A percentile compares a stretch with the other conserved stretches of the same genome.
Conservation (phyloP, 2,888 invertebrate species). For the Synergus gifuensis region DNA sequence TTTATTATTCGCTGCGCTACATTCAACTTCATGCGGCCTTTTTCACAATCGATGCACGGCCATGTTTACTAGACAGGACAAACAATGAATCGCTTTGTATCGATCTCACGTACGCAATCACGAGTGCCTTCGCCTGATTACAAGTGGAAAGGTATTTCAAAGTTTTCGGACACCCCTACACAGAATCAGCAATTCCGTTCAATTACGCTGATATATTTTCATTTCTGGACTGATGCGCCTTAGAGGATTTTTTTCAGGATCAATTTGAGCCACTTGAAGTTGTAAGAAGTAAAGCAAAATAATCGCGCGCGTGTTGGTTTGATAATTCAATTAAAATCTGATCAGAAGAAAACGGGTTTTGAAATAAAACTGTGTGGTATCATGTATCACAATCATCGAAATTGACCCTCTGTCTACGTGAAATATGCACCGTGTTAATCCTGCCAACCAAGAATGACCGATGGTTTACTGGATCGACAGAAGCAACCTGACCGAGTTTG, state of each 20-base stretch:
- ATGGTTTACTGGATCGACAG: conserved; percentile 11
- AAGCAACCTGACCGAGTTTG: conserved; percentile 21
- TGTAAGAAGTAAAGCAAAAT: too few relatives aligned
- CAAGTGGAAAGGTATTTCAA: conserved; percentile 8
- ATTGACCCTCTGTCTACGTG: background rate
- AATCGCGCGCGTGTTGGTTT: too few relatives aligned
- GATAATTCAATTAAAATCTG: background rate
- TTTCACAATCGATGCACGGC: conserved; percentile 11
- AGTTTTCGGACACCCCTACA: background rate
- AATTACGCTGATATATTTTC: background rate
- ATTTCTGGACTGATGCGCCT: background rate
- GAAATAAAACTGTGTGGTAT: conserved; percentile 16
- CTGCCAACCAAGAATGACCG: conserved; percentile 10
- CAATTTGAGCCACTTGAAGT: too few relatives aligned
- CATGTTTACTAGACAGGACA: conserved; percentile 33
- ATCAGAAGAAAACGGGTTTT: background rate
- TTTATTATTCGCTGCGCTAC: background rate
- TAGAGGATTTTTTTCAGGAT: too few relatives aligned
- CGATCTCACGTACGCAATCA: conserved; percentile 25
- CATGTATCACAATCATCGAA: background rate
- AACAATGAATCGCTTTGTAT: conserved; percentile 40
- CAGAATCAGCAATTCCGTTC: conserved; percentile 4
- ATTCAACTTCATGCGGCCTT: background rate
- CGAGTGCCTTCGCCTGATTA: conserved; percentile 32
- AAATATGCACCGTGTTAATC: conserved; percentile 20